Evolutionary conservation across 2,888 invertebrate species (phyloP).

Genomic region (Serrognathus titanus): DNA sequence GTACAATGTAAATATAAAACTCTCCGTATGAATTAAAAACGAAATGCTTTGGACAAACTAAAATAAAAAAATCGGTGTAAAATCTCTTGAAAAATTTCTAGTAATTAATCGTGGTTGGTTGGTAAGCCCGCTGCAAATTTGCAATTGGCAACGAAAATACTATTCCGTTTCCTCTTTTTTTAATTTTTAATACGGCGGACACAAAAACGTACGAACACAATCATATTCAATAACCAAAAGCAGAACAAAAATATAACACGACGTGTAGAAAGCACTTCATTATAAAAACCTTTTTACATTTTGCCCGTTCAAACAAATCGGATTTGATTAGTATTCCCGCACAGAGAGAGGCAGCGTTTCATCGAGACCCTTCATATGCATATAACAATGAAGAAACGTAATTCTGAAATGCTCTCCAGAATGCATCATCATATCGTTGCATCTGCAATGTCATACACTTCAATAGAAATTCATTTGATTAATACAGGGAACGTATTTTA

Average conservation of each 20-base stretch:
- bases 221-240: constrained; percentile 28
- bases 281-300: constrained; percentile 45
- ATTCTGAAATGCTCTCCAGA: constrained; percentile 39
- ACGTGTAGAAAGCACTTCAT: constrained; percentile 44
- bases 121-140: too few species aligned
- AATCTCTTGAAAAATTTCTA: too few species aligned
- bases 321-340: constrained; percentile 43
- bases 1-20: too few species aligned
- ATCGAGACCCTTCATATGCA: constrained; percentile 34
- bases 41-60: too few species aligned
- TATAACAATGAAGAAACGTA: constrained; percentile 40
- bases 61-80: too few species aligned
- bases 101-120: too few species aligned
- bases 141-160: too few species aligned
- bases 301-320: constrained; percentile 44
- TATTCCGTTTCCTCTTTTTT: constrained; percentile 2
- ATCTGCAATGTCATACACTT: constrained; percentile 19
- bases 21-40: too few species aligned
- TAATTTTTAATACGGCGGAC: background rate
- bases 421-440: constrained; percentile 27
- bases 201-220: constrained; percentile 15
- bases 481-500: constrained; percentile 20
- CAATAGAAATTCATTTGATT: constrained; percentile 22
- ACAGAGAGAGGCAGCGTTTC: constrained; percentile 26
- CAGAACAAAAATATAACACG: constrained; percentile 40